Conservation (phyloP, 2,113 vertebrate species). For the Circaetus gallicus region DNA sequence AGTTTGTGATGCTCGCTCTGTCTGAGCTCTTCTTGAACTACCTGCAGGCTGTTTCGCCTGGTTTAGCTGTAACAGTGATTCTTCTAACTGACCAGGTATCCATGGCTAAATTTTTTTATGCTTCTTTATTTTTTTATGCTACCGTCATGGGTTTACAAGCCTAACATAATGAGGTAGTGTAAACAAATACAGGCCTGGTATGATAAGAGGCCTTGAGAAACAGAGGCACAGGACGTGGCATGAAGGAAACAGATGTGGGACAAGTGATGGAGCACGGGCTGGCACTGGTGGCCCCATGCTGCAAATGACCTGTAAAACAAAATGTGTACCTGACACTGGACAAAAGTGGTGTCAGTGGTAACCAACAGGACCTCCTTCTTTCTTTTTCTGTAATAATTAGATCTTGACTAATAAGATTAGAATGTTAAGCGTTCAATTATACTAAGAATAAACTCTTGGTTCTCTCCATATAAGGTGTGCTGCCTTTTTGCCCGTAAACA, state of each 20-base stretch:
- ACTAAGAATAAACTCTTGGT: neutral
- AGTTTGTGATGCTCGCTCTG: neutral
- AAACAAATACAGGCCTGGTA: neutral
- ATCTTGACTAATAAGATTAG: neutral
- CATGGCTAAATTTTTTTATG: neutral
- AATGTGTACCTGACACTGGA: neutral
- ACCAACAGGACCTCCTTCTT: neutral
- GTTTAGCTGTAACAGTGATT: neutral
- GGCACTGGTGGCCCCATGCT: neutral
- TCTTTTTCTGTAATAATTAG: neutral
- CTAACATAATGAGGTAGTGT: neutral
- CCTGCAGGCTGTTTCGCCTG: neutral
- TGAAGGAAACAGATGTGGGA: neutral
- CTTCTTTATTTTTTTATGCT: neutral
- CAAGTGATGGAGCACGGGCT: neutral
- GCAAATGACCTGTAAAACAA: neutral
- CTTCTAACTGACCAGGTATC: neutral
- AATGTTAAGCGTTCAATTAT: neutral
- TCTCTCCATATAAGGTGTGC: neutral
- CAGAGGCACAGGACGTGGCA: accelerated
- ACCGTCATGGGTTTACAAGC: neutral
- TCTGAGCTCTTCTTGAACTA: neutral
- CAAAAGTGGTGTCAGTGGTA: neutral
- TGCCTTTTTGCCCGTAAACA: neutral
- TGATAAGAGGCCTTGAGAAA: neutral